Conservation (phyloP, 2,888 invertebrate species). For the Clivina fossor region DNA sequence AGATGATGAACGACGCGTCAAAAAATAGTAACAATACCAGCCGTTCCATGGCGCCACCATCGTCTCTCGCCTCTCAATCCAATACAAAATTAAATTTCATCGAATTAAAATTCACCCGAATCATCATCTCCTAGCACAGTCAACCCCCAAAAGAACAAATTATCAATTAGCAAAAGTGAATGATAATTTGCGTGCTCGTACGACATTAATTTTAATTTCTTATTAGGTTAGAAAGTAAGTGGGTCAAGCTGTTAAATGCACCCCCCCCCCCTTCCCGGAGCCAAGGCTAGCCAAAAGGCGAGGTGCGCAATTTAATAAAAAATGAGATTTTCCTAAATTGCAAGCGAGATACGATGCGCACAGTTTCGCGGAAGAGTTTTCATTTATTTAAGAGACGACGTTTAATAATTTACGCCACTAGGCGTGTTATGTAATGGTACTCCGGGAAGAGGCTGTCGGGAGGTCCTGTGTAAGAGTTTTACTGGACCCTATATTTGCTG, state of each 20-base stretch:
- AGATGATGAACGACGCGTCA: too few relatives aligned
- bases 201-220: constrained; percentile 31
- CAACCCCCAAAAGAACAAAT: constrained; percentile 26
- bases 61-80: too few relatives aligned
- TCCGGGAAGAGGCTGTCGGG: too few relatives aligned
- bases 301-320: constrained; percentile 30
- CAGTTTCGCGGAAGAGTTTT: constrained; percentile 13
- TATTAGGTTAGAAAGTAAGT: constrained; percentile 33
- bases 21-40: too few relatives aligned
- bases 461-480: too few relatives aligned
- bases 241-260: constrained; percentile 27
- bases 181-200: constrained; percentile 23
- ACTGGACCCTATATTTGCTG: too few relatives aligned
- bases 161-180: constrained; percentile 22
- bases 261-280: too few relatives aligned
- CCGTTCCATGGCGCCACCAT: too few relatives aligned
- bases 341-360: constrained; percentile 25
- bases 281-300: constrained; percentile 11
- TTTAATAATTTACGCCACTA: constrained; percentile 22
- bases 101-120: too few relatives aligned
- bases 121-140: too few relatives aligned
- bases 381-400: constrained; percentile 17
- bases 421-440: too few relatives aligned
- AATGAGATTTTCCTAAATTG: constrained; percentile 31
- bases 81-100: too few relatives aligned